Conservation (phyloP, 2,113 vertebrate species). For the Ramphastos sulfuratus region DNA sequence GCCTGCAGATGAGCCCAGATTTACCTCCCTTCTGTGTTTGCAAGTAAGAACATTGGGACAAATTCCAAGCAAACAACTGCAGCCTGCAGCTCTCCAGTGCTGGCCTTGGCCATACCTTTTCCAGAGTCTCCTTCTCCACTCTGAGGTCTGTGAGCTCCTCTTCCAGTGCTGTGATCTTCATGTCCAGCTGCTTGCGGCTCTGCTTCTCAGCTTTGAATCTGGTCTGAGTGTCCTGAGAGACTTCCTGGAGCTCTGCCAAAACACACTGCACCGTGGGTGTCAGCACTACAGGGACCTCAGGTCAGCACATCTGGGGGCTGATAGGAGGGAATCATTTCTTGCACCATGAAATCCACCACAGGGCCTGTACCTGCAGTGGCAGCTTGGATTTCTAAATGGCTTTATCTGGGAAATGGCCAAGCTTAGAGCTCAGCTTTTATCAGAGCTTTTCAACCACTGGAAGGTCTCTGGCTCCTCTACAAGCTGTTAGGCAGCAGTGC, state of each 20-base stretch:
- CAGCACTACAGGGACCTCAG: neutral
- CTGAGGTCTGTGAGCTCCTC: conserved; percentile 88
- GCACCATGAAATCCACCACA: neutral
- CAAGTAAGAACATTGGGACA: neutral
- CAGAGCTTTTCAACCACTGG: neutral
- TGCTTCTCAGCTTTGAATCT: conserved; percentile 88
- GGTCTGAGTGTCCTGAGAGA: conserved; percentile 76
- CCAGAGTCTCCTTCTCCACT: conserved; percentile 85
- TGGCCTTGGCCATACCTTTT: conserved; percentile 73
- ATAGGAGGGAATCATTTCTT: neutral
- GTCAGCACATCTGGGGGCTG: neutral
- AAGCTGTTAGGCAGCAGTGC: neutral
- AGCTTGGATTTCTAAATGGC: neutral
- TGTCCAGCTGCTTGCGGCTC: conserved; percentile 84
- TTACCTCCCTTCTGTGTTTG: neutral
- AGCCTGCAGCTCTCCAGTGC: neutral
- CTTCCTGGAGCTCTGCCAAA: conserved; percentile 83
- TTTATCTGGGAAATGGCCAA: neutral
- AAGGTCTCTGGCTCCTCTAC: neutral
- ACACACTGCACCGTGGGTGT: neutral
- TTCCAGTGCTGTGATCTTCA: conserved; percentile 79
- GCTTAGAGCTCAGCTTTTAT: neutral
- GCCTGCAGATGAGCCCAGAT: neutral
- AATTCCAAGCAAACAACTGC: neutral
- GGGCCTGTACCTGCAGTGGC: neutral